phyloP scores from a whole-genome alignment of 2,113 vertebrate species.

The Silurus meridionalis region DNA sequence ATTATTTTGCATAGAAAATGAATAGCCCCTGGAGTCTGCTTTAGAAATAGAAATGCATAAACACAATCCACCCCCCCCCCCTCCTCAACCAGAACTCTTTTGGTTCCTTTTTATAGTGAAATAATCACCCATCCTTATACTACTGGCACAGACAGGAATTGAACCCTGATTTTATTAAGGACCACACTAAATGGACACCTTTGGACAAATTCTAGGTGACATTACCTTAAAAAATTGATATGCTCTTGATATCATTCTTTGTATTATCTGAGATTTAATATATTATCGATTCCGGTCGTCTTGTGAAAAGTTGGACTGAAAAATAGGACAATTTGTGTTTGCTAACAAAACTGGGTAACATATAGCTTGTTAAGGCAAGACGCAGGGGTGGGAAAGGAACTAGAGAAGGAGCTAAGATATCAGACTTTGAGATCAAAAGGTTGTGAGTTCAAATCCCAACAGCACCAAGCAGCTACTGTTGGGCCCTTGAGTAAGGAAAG shows the following conservation, averaged over 20 bases:
- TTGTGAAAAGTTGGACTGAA: not conserved
- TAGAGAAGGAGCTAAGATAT: too few species aligned
- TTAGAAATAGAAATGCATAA: slow-evolving; percentile 42
- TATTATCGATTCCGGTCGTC: not conserved
- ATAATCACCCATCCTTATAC: not conserved
- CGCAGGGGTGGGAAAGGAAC: not conserved
- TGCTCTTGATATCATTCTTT: not conserved
- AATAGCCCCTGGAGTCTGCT: slow-evolving; percentile 26
- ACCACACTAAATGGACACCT: not conserved
- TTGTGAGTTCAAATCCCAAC: too few species aligned
- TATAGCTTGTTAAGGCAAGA: not conserved
- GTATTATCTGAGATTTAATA: not conserved
- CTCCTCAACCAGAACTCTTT: slow-evolving; percentile 42
- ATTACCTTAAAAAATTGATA: not conserved
- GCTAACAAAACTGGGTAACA: not conserved
- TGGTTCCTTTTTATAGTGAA: not conserved
- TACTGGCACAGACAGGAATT: not conserved
- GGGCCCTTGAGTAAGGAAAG: too few species aligned
- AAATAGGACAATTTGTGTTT: not conserved
- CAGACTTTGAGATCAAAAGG: too few species aligned
- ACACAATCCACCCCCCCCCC: slow-evolving; percentile 19
- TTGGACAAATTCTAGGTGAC: not conserved
- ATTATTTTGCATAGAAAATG: slow-evolving; percentile 30
- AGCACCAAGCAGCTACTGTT: too few species aligned
- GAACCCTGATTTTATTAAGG: not conserved